Base-by-base conservation (phyloP, 2,888 invertebrate species). In the Agriotes lineatus region DNA sequence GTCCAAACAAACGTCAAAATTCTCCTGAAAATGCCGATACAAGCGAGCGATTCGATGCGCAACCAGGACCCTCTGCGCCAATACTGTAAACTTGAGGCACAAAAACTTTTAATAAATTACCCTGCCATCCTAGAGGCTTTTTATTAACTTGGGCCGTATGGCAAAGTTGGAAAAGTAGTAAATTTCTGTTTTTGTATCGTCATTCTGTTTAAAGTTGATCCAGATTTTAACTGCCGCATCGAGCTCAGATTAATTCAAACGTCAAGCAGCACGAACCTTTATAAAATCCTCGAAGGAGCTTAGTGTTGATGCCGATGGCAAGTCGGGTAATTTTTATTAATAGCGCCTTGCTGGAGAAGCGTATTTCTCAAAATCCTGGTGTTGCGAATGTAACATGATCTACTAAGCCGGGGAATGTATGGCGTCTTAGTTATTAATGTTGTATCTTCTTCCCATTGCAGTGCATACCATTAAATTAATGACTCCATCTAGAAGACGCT, bases 381-480 rank as follows among this genome's bases (percentile, higher is more conserved):
- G 2, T 33, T 18, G 1, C 14, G 12, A 61, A 39, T 61, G 25
- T 61, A 20, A 61, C 14, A 52, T 22, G 61, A 25, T 7, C 14
- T 9, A 42, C 6, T 14, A 18, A 42, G 16, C 52, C 42, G 39
- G 63, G 39, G 52, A 54, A 63, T 42, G 54, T 63, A 63, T 54
- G 3, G 7, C 62, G 42, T 30, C 48, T 39, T 20, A 37, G 25
- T 63, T 63, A 63, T 63, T 63, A 63, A 63, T 63, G 56, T 42
- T 44, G 25, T 44, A 54, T 39, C 54, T 52, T 25, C 54, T 52
- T 54, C 44, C 30, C 42, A 37, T 42, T 42, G 63, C 42, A 63
- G 22, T 54, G 54, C 42, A 63, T 52, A 22, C 63, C 63, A 63
- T 63, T 63, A 63, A 63, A 63, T 54, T 63, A 63, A 63, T 63